Evolutionary conservation across 1,140 invertebrate genomes (phyloP).

Genomic region (Callitettix versicolor): DNA sequence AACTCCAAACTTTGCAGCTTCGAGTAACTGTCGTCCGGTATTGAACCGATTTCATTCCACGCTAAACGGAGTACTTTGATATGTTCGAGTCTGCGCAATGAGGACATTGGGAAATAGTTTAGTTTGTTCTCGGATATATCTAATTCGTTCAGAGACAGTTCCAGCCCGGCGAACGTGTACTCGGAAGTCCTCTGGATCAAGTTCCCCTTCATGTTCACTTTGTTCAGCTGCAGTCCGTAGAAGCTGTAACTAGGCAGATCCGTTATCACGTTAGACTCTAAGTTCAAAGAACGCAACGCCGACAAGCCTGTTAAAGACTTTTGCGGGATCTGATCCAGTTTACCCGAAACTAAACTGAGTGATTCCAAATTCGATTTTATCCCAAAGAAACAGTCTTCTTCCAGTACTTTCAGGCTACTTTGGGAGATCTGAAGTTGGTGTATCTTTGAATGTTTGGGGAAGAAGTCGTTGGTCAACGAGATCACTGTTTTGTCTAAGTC

Average conservation of each 20-base stretch:
- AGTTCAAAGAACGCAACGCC: conserved; percentile 61
- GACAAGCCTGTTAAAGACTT: conserved; percentile 62
- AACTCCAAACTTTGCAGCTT: conserved; percentile 57
- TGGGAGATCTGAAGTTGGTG: conserved; percentile 73
- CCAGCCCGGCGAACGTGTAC: conserved; percentile 74
- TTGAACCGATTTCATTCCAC: conserved; percentile 67
- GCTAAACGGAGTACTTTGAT: conserved; percentile 61
- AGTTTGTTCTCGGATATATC: conserved; percentile 80
- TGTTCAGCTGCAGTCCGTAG: conserved; percentile 68
- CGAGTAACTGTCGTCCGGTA: conserved; percentile 60
- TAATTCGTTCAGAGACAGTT: conserved; percentile 66
- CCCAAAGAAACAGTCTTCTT: conserved; percentile 59
- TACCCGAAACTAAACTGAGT: conserved; percentile 67
- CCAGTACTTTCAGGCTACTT: conserved; percentile 60
- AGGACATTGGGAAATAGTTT: conserved; percentile 64
- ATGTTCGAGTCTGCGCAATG: conserved; percentile 61
- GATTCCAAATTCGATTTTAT: conserved; percentile 66
- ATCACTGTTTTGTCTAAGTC: conserved; percentile 67
- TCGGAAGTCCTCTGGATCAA: conserved; percentile 65
- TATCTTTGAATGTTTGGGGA: conserved; percentile 58
- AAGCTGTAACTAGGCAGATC: conserved; percentile 78
- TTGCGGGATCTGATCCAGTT: conserved; percentile 67
- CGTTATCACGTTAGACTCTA: conserved; percentile 76
- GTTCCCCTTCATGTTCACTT: conserved; percentile 77
- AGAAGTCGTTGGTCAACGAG: conserved; percentile 54